Base-by-base conservation (phyloP, 2,113 vertebrate genomes). In the Lasiurus borealis region DNA sequence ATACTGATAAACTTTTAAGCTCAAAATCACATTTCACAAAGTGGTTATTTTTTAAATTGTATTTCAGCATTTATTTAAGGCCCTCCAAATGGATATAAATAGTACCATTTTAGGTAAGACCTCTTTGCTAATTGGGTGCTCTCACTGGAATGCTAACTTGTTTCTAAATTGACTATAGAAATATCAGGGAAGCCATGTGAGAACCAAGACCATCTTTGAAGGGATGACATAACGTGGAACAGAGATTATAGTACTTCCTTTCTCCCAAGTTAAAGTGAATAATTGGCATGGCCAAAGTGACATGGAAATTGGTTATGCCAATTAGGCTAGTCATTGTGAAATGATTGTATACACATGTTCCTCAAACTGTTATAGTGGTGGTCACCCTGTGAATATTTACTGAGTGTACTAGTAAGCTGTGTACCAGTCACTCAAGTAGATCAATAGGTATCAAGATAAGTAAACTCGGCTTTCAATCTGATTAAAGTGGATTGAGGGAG, bases 1-100 rank as follows among this genome's bases (percentile, higher is more conserved):
- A 34, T 84, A 73, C 52, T 97, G 92, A 90, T 94, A 77, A 94
- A 93, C 96, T 96, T 94, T 96, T 88, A 97, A 95, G 57, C 92
- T 93, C 94, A 88, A 95, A 96, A 88, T 85, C 88, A 97, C 62
- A 93, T 10, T 76, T 96, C 40, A 48, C 13, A 44, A 6, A 95
- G 7, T 80, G 71, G 14, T 57, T 89, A 93, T 85, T 97, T 87
- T 31, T 12, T 44, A 11, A 83, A 75, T 89, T 66, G 95, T 94
- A 75, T 83, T 77, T 94, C 48, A 71, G 12, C 21, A 57, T 85
- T 75, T 97, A 59, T 13, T 66, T 96, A 95, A 97, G 80, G 80
- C 97, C 95, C 88, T 57, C 31, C n/a, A 95, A 50, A 66, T 90
- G 5, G 68, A 72, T 77, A 71, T 64, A 64, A 96, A 52, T 90